Evolutionary conservation across 2,888 invertebrate genomes (phyloP), one percentile per base, ranked within the genome.

Genomic region (Heliconius charithonia): DNA sequence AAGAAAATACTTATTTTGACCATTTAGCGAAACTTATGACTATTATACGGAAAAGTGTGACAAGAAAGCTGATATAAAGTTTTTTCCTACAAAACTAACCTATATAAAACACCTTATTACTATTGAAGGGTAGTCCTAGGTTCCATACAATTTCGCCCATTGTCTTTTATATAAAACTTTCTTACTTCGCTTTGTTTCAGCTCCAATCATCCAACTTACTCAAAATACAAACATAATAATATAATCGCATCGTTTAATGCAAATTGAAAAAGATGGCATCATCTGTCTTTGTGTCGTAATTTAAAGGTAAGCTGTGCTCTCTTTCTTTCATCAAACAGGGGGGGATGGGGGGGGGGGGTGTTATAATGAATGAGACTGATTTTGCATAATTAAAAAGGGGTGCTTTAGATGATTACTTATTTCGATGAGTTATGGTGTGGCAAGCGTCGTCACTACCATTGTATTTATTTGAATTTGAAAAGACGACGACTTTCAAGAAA

Each of bases 361-460:
- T 13, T 25, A 83, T 88, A 91, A 92, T 90, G 88, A 91, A 92
- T 91, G 90, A 88, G 88, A 90, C 90, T 91, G 91, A 94, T 94
- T 93, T 93, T 91, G 90, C 91, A 93, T 93, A 93, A 94, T 93
- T 94, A 94, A 93, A 93, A 93, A 91, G 91, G 92, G 91, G 89
- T 89, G 88, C 86, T 87, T 84, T 85, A 89, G 88, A 90, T 89
- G 91, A 93, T 92, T 92, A 90, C 92, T 89, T 91, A 90, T 92
- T 92, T 90, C 89, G 88, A 91, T 92, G 91, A 93, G 87, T 91
- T 91, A 93, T 93, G 89, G 87, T 83, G 74, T 73, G 82, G 80
- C 87, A 85, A 87, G 75, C 86, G 86, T 86, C 84, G 72, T 72
- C 81, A 82, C 76, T 76, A 74, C 80, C 81, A 79, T 84, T 83